A percentile compares a stretch with the other conserved stretches of the same genome.
Conservation (phyloP, 2,888 invertebrate species). For the Chalcis sispes region DNA sequence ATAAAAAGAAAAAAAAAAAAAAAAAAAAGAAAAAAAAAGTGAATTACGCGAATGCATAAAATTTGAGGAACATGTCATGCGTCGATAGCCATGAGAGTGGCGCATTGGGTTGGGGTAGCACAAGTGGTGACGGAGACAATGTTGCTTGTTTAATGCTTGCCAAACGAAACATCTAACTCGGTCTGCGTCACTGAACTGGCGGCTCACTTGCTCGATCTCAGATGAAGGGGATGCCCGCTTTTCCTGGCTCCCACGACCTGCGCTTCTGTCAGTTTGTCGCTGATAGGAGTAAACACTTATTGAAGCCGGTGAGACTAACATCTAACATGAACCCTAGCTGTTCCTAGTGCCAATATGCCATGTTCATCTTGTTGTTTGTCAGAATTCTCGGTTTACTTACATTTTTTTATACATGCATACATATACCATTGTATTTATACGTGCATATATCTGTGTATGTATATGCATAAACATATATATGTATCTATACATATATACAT, state of each 20-base stretch:
- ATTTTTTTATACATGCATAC: not conserved
- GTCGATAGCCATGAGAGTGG: conserved; percentile 64
- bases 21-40: too few relatives aligned
- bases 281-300: conserved; percentile 96
- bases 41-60: too few relatives aligned
- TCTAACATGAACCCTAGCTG: conserved; percentile 73
- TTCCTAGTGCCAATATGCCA: conserved; percentile 67
- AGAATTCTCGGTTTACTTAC: conserved; percentile 11
- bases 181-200: conserved; percentile 74
- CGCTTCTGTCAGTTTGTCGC: conserved; percentile 96
- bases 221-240: conserved; percentile 95
- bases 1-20: not conserved
- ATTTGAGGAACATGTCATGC: conserved; percentile 56
- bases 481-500: too few relatives aligned
- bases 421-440: not conserved
- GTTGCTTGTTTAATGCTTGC: conserved; percentile 76
- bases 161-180: conserved; percentile 69
- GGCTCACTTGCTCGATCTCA: conserved; percentile 78
- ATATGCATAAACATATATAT: too few relatives aligned
- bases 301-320: conserved; percentile 92
- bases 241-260: conserved; percentile 96
- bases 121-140: conserved; percentile 75
- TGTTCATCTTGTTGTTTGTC: conserved; percentile 59
- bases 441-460: conserved; percentile 1
- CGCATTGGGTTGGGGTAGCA: conserved; percentile 70